phyloP scores from a whole-genome alignment of 2,888 invertebrate genomes.

The Phyto melanocephala region DNA sequence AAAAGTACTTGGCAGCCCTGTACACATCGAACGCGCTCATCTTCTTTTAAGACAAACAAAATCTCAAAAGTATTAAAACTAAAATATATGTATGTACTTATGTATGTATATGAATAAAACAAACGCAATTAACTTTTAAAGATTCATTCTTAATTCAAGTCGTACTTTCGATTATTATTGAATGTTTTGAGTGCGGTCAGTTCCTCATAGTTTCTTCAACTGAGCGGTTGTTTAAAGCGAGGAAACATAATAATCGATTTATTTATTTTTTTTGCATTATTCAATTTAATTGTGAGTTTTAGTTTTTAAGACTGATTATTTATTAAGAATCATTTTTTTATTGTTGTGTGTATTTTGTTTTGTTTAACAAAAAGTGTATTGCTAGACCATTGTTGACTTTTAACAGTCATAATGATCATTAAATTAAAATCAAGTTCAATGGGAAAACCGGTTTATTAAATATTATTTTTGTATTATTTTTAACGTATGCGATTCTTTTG shows the following conservation, averaged over 20 bases:
- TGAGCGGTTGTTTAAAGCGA: conserved; percentile 42
- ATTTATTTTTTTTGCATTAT: neutral
- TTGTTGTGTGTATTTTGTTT: neutral
- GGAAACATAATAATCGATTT: neutral
- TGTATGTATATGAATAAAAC: neutral
- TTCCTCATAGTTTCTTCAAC: conserved; percentile 45
- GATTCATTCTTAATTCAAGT: conserved; percentile 20
- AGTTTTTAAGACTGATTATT: neutral
- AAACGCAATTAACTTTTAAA: neutral
- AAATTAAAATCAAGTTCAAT: conserved; percentile 45
- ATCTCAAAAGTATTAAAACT: neutral
- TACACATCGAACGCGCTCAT: neutral
- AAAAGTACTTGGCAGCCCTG: no score
- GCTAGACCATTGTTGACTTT: neutral
- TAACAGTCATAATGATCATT: neutral
- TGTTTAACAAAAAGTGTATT: neutral
- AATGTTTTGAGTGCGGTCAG: conserved; percentile 32
- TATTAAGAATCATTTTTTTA: neutral
- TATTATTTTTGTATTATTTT: neutral
- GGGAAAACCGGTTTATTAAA: conserved; percentile 47
- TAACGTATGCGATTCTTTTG: conserved; percentile 19
- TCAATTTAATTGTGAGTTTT: conserved; percentile 35
- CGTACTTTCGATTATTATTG: neutral
- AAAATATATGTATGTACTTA: neutral
- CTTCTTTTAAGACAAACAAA: neutral